A percentile compares a stretch with the other conserved stretches of the same genome.
Evolutionary conservation across 2,888 invertebrate genomes (phyloP).

Genomic region (Callimorpha dominula): DNA sequence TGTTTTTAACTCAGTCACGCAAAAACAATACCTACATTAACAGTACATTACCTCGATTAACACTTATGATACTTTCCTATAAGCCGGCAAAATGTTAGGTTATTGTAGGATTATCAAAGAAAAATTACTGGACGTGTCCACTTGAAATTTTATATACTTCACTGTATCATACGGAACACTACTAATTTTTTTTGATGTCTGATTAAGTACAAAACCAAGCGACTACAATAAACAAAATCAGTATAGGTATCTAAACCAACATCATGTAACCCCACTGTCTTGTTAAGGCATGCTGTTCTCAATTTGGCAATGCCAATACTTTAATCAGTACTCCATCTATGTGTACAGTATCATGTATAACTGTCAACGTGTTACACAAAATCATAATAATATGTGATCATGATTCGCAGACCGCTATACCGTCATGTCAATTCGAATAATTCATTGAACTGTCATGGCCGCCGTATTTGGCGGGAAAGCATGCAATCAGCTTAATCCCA

Average conservation of each 20-base stretch:
- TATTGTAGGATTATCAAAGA: background rate
- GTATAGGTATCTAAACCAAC: constrained; percentile 33
- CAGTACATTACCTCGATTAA: too few species aligned
- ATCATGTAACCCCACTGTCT: constrained; percentile 46
- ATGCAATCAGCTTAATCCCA: constrained; percentile 80
- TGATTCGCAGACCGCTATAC: constrained; percentile 61
- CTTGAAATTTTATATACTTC: background rate
- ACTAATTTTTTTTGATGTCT: background rate
- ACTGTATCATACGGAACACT: background rate
- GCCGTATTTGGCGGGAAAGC: constrained; percentile 85
- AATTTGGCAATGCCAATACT: constrained; percentile 74
- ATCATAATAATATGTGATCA: constrained; percentile 67
- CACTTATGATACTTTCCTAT: too few species aligned
- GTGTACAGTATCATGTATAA: constrained; percentile 36
- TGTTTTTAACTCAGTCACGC: too few species aligned
- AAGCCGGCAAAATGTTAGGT: too few species aligned
- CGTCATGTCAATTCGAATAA: constrained; percentile 81
- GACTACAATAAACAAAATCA: constrained; percentile 47
- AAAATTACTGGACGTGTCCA: background rate
- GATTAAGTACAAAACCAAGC: background rate
- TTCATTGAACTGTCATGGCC: constrained; percentile 82
- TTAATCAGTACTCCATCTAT: constrained; percentile 71
- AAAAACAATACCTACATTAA: too few species aligned
- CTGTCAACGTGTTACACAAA: constrained; percentile 48
- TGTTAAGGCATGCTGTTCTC: constrained; percentile 57